Evolutionary conservation across 2,113 vertebrate genomes (phyloP), one percentile per base, ranked within the genome.

Genomic region (Phaetusa simplex): DNA sequence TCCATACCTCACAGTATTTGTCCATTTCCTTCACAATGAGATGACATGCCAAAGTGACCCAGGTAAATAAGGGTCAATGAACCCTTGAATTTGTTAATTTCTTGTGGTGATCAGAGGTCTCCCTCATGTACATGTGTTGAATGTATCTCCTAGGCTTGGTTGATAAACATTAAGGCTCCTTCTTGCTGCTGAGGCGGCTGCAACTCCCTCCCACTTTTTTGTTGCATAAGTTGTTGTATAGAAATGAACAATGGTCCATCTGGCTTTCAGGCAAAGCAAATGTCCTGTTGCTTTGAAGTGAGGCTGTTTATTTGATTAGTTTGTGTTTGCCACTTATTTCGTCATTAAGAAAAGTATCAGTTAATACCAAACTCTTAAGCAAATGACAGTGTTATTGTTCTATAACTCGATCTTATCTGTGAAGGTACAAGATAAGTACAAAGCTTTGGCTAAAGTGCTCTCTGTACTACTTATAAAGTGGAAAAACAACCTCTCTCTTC

Each of bases 261-360:
- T 65, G 21, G 7, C 69, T 93, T 81, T 76, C 59, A 94, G 86
- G 40, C 23, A 78, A 93, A 95, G 34, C 23, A 78, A 92, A n/a
- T 5, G 12, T 45, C 17, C 20, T 88, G 20, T 27, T 82, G 8
- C 21, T 88, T 52, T 67, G n/a, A 69, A 85, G 43, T 22, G 14
- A 82, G 45, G 43, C 29, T 79, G 6, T 84, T 8, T 50, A 73
- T 94, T 70, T 87, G 29, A 84, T 88, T 92, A 58, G 32, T 69
- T 96, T 84, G 50, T 22, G 32, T 84, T 84, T 96, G 89, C 30
- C 92, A 77, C 21, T 81, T 87, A 91, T 80, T 96, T 88, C 13
- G 12, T 93, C 53, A 52, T 83, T 96, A 91, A 90, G 24, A 94
- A 95, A 90, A 86, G 34, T 58, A 93, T 56, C 56, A 66, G n/a